Percentiles rank a stretch among this genome's conserved stretches.
These are phyloP conservation scores for Trachelus troglodyta DNA, from an alignment of 2,888 invertebrate species.

Conservation along the genomic window DNA sequence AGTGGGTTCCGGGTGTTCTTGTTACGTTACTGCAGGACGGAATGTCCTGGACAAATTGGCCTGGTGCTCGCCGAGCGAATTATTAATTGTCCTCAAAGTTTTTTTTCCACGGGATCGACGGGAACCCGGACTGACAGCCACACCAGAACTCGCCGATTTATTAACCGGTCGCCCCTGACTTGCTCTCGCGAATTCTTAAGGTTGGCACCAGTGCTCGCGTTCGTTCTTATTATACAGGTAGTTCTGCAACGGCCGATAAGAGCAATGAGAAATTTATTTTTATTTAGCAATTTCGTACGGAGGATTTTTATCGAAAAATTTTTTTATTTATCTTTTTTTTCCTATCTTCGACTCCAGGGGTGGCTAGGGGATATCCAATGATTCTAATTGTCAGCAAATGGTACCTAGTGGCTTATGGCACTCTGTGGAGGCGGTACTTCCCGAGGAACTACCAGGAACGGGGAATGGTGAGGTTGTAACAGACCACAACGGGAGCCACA, in stretches of 20 bases:
- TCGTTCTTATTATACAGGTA: neutral
- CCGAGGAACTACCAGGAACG: neutral
- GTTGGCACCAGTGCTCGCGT: neutral
- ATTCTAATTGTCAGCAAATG: conserved; percentile 36
- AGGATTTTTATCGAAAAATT: neutral
- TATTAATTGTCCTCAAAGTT: conserved; percentile 57
- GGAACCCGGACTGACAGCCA: neutral
- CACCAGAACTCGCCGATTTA: conserved; percentile 39
- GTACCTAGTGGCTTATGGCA: conserved; percentile 29
- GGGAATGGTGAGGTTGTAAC: conserved; percentile 45
- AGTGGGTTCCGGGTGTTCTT: neutral
- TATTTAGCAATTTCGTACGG: neutral
- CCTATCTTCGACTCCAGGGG: neutral
- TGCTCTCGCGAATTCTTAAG: neutral
- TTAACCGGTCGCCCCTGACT: conserved; percentile 49
- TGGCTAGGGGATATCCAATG: conserved; percentile 3
- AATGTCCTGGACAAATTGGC: conserved; percentile 62
- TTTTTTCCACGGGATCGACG: conserved; percentile 4
- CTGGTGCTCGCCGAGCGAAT: conserved; percentile 53
- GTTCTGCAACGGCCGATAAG: neutral
- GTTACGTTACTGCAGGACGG: conserved; percentile 25
- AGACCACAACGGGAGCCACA: conserved; percentile 59
- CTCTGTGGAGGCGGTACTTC: neutral
- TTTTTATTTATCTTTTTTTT: neutral
- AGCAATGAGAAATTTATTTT: neutral